Evolutionary conservation across 2,888 invertebrate genomes (phyloP), one percentile per base, ranked within the genome.

Genomic region (Leucophora obtusa): DNA sequence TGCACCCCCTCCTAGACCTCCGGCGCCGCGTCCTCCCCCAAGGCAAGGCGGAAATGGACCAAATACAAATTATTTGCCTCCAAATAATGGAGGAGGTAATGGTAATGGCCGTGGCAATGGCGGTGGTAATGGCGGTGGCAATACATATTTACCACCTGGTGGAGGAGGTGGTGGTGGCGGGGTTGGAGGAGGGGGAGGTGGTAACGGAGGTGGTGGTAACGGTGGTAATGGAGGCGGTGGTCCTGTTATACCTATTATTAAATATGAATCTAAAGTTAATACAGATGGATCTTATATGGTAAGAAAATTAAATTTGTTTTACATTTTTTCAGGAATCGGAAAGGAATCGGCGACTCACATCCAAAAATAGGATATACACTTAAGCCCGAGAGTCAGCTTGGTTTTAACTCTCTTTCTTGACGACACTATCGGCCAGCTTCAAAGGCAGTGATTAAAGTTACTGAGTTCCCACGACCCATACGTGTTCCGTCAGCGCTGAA

Each of bases 251-350:
- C 89, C 89, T 38, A 89, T 89, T 62, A 85, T 89, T 3, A 89
- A 88, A 72, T 83, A 87, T 83, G 89, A 89, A 62, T 86, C 87
- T 0, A 87, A 88, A 84, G 83, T 90, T 3, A 89, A 87, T 63
- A 82, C 84, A 6, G 89, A 90, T 79, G 89, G 90, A 5, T 89
- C 90, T 0, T 90, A 89, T 72, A 88, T 85, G 86, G 89, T 90
- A 82, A 82, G 63, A 17, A 50, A n/a, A 11, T 9, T 2, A 8
- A 38, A 47, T n/a, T 47, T 35, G 8, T 35, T 35, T 35, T 24
- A 24, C 24, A 24, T 24, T 3, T 24, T 24, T 5, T 5, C 2
- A 24, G 5, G 5, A n/a, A n/a, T n/a, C n/a, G n/a, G n/a, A n/a
- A n/a, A 21, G 4, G 21, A 21, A 21, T 21, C 21, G 21, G 21